Evolutionary conservation across 2,888 invertebrate genomes (phyloP).

Genomic region (Phengaris alcon): DNA sequence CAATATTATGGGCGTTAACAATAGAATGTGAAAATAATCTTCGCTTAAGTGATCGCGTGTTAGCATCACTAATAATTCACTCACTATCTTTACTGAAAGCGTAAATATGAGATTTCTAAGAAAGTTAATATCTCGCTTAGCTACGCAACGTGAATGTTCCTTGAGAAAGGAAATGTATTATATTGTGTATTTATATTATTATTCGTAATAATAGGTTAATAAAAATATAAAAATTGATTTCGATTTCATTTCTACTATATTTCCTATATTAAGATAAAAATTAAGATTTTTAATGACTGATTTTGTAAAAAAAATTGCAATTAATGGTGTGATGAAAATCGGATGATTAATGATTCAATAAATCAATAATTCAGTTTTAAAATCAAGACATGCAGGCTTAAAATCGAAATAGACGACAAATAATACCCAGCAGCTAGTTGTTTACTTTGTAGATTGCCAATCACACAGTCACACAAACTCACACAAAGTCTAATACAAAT

Average conservation of each 20-base stretch:
- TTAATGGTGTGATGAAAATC: no score
- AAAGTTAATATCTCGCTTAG: conserved; percentile 40
- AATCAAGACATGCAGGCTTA: neutral
- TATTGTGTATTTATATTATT: neutral
- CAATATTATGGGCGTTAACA: neutral
- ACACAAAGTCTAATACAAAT: conserved; percentile 7
- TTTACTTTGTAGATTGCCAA: conserved; percentile 26
- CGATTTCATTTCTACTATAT: no score
- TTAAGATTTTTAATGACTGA: neutral
- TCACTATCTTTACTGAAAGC: conserved; percentile 68
- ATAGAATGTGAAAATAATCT: conserved; percentile 29
- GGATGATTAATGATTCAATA: neutral
- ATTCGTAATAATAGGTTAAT: neutral
- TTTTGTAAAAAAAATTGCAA: neutral
- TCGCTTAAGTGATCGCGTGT: conserved; percentile 33
- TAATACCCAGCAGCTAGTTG: neutral
- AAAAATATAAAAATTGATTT: neutral
- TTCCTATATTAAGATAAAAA: neutral
- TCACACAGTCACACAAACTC: neutral
- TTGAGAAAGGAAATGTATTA: neutral
- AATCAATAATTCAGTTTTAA: neutral
- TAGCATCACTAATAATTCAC: conserved; percentile 34
- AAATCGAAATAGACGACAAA: neutral
- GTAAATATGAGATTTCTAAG: conserved; percentile 57
- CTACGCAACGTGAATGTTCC: neutral